Base-by-base conservation (phyloP, 2,888 invertebrate species). In the Thera britannica region DNA sequence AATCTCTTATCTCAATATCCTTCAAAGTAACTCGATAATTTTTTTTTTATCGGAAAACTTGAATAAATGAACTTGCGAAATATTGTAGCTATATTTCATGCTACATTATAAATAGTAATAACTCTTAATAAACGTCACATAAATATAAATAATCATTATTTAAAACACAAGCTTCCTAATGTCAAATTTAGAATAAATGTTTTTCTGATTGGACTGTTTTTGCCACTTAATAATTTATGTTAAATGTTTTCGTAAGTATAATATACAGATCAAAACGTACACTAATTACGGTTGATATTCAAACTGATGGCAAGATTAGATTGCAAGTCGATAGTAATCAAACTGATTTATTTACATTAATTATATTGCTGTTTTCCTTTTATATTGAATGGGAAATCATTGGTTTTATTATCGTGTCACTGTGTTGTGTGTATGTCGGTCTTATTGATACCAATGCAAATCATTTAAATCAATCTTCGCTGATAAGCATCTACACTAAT, bases 261-360 rank as follows among this genome's bases (percentile, higher is more conserved):
- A 48, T 58, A 57, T 44, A 59, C 48, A 23, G 12, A 51, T 55
- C 49, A 49, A 55, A 35, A 51, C 48, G 56, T 58, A 59, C 54
- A 67, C 36, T 59, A 56, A 67, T 67, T 67, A 48, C 46, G 59
- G 67, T 59, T 51, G 59, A 41, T 60, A 63, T 63, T 62, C 36
- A 55, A 9, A 36, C 55, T 35, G 62, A 44, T 57, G 41, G 38
- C 34, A 51, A 36, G 44, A 52, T 64, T 58, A 7, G 57, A 12
- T 44, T 38, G 62, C 38, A 57, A 52, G 36, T 36, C 5, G 52
- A 44, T 52, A 44, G 34, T 44, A 58, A 64, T 64, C 34, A 58
- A 58, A 2, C 34, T 58, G 58, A 64, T 64, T 64, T 52, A 64
- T 64, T 44, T 12, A 35, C 35, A n/a, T 58, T 9, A 51, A 64